Evolutionary conservation across 1,140 invertebrate genomes (phyloP).

Genomic region (Drosophila malerkotliana): DNA sequence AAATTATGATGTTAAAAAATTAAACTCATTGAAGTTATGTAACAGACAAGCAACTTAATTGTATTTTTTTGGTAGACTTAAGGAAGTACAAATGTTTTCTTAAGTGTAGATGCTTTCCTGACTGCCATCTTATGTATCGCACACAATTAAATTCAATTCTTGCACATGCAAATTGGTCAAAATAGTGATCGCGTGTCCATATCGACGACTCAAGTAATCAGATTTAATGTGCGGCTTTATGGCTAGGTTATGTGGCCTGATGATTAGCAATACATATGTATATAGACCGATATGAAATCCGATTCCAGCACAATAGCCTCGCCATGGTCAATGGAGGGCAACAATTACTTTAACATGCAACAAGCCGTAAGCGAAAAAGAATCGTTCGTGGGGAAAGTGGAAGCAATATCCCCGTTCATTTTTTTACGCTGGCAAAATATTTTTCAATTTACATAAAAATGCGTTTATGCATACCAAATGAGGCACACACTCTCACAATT

Average conservation of each 20-base stretch:
- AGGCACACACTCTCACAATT: conserved; percentile 29
- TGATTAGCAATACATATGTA: conserved; percentile 27
- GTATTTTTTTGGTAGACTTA: no score
- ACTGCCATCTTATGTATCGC: conserved; percentile 4
- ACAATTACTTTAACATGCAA: conserved; percentile 41
- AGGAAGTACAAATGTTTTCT: neutral
- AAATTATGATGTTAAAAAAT: no score
- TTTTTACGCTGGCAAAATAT: conserved; percentile 60
- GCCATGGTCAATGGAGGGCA: conserved; percentile 23
- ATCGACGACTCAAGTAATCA: conserved; percentile 26
- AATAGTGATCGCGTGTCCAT: conserved; percentile 18
- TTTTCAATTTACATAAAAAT: conserved; percentile 81
- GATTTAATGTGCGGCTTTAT: conserved; percentile 15
- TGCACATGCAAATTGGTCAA: conserved; percentile 16
- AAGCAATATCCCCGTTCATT: conserved; percentile 13
- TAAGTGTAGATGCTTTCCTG: conserved; percentile 17
- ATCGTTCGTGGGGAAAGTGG: conserved; percentile 10
- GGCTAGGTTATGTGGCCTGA: neutral
- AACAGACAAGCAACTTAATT: no score
- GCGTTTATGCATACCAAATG: conserved; percentile 78
- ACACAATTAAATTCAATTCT: conserved; percentile 17
- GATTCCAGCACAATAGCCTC: neutral
- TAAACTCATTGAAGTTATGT: no score
- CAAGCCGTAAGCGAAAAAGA: conserved; percentile 20
- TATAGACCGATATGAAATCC: neutral